Evolutionary conservation across 2,797 vertebrate genomes (phyloP), one percentile per base, ranked within the genome.

Genomic region (Pygocentrus nattereri): DNA sequence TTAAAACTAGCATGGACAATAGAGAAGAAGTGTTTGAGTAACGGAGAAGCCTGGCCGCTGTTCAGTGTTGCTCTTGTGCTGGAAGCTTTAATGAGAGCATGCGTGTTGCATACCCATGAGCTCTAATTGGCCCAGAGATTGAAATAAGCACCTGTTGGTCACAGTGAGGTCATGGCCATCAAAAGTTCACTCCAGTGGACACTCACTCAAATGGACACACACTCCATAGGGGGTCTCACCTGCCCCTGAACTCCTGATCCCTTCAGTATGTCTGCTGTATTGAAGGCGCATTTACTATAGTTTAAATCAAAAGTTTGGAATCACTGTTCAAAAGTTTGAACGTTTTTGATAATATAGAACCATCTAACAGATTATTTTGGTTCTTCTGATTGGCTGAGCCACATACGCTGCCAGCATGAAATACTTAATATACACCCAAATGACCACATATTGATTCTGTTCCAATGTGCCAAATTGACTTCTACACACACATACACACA

Each of bases 101-200:
- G 82, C 47, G 70, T 68, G 84, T 74, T 86, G 87, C 84, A 87
- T 86, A 84, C 27, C 69, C 81, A 81, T 75, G 73, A 87, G 85
- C 68, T 61, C 79, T 90, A 89, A 91, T 90, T 90, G 86, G 84
- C 74, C 58, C 52, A 44, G 70, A 69, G 87, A 88, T 77, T 84
- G 27, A 80, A 84, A 77, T 69, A 78, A 74, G 84, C 84, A 89
- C 87, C 88, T 88, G 85, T 73, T 73, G 85, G 87, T 80, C 83
- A 72, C 27, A 3, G 3, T 59, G 47, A 71, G 83, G 90, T 87
- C 74, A 6, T 1, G 47, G 52, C 38, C 82, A 70, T 77, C 79
- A 78, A 72, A 73, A 44, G 38, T n/a, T 44, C 19, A 72, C 73
- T 44, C 2, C 56, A 54, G 44, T 56, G 25, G 79, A 77, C 12